Percentiles rank a stretch among this genome's conserved stretches.
Evolutionary conservation across 2,797 vertebrate genomes (phyloP).

Genomic region (Gambusia yucatana): DNA sequence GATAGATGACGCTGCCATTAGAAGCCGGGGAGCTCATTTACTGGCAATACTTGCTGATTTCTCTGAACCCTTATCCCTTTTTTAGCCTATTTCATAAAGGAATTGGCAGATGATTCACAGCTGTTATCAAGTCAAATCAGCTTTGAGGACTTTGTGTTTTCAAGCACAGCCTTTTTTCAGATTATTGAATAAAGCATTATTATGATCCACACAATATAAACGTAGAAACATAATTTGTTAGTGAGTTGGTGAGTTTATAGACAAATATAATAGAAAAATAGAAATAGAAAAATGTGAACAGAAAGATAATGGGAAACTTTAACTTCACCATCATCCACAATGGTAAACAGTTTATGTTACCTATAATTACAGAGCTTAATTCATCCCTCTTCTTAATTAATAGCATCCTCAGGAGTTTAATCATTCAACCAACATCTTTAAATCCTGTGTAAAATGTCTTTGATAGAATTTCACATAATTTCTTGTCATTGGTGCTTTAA

Average conservation of each 20-base stretch:
- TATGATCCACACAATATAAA: not conserved
- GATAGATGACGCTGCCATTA: slow-evolving; percentile 67
- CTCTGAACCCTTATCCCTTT: slow-evolving; percentile 30
- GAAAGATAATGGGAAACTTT: not conserved
- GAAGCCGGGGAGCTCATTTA: slow-evolving; percentile 63
- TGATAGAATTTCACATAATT: not conserved
- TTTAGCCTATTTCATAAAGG: slow-evolving; percentile 25
- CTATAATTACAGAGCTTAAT: not conserved
- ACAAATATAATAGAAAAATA: too few species aligned
- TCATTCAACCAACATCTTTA: not conserved
- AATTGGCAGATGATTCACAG: slow-evolving; percentile 9
- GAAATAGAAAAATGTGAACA: too few species aligned
- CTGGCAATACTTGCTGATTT: slow-evolving; percentile 51
- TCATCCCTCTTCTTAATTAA: not conserved
- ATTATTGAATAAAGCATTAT: not conserved
- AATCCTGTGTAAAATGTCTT: not conserved
- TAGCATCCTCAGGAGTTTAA: not conserved
- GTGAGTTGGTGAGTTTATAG: not conserved
- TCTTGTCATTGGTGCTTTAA: not conserved
- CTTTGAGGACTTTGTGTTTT: slow-evolving; percentile 16
- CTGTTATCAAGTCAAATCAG: not conserved
- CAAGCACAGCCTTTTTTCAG: not conserved
- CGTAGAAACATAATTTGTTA: not conserved
- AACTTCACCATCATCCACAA: not conserved
- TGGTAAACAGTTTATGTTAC: not conserved